Evolutionary conservation across 1,140 invertebrate genomes (phyloP).

Genomic region (Chironomus tepperi): DNA sequence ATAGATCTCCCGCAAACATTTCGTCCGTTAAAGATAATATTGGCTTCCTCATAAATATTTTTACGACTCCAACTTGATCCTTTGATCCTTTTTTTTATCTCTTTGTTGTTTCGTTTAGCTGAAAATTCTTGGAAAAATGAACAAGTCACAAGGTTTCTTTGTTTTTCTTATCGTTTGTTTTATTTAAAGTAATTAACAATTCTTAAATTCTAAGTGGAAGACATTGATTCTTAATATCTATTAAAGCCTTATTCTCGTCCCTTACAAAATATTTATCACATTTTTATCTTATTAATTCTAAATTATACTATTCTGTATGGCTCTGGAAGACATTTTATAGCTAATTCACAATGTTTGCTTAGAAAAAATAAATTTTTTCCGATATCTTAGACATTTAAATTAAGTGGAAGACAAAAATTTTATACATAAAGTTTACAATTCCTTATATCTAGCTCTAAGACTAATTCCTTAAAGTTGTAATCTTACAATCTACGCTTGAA

Average conservation of each 20-base stretch:
- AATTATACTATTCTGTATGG: not conserved
- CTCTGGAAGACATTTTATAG: constrained; percentile 18
- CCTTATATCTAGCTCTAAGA: not conserved
- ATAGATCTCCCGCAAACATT: not conserved
- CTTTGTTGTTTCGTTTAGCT: not conserved
- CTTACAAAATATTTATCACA: not conserved
- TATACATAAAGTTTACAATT: not conserved
- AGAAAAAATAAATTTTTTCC: not conserved
- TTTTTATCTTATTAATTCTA: not conserved
- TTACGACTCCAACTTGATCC: not conserved
- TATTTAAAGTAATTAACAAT: not conserved
- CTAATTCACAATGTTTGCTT: constrained; percentile 8
- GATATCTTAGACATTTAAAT: not conserved
- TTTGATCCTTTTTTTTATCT: not conserved
- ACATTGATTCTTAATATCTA: not conserved
- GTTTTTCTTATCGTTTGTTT: constrained; percentile 14
- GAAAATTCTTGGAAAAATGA: not conserved
- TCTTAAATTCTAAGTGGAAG: constrained; percentile 16
- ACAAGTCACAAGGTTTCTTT: not conserved
- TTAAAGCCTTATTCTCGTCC: constrained; percentile 11
- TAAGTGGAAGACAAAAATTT: constrained; percentile 16
- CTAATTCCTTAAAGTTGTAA: constrained; percentile 34
- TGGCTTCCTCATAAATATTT: constrained; percentile 5
- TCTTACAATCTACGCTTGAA: constrained; percentile 45
- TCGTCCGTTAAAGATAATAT: not conserved